Conservation (phyloP, 2,113 vertebrate genomes). For the Chionodraco myersi region DNA sequence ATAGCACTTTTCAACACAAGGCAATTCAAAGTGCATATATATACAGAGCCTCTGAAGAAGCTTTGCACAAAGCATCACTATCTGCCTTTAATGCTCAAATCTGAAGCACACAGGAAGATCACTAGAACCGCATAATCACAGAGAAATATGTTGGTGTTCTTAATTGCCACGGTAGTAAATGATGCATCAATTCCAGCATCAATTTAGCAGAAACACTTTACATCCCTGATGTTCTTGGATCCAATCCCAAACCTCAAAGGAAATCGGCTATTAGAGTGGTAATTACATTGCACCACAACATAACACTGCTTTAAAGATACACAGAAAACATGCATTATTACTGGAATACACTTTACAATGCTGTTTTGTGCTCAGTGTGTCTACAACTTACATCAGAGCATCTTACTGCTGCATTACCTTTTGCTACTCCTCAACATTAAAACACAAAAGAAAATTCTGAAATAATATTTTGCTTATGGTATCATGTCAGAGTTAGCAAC, state of each 20-base stretch:
- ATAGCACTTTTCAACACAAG: too few species aligned
- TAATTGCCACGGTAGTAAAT: background rate
- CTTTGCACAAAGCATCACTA: background rate
- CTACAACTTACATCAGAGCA: background rate
- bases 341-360: background rate
- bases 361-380: background rate
- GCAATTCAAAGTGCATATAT: too few species aligned
- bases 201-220: background rate
- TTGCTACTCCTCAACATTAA: too few species aligned
- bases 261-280: background rate
- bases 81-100: slow-evolving; percentile 10
- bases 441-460: background rate
- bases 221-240: background rate
- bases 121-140: background rate
- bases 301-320: background rate
- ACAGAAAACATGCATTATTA: background rate
- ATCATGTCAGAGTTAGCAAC: background rate
- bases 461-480: background rate
- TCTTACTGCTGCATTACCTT: too few species aligned
- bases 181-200: background rate
- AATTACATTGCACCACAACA: background rate
- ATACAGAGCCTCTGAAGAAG: background rate
- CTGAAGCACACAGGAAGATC: background rate
- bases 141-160: background rate
- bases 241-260: background rate